Evolutionary conservation across 2,888 invertebrate genomes (phyloP).

Genomic region (Apomyelois bistriatella): DNA sequence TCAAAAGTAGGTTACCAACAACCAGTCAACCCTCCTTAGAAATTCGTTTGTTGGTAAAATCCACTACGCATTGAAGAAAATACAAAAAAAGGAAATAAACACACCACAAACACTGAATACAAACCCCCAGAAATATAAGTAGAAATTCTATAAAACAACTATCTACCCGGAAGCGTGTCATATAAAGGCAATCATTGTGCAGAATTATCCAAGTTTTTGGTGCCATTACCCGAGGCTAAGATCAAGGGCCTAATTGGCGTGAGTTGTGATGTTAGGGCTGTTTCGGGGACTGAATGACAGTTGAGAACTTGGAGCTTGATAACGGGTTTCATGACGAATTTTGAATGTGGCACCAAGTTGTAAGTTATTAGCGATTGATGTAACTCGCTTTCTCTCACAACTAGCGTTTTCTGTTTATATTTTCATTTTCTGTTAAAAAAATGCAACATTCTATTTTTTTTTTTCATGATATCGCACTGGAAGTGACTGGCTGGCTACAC

Average conservation of each 20-base stretch:
- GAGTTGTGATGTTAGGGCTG: slow-evolving; percentile 35
- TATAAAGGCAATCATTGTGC: slow-evolving; percentile 19
- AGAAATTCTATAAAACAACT: background rate
- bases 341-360: slow-evolving; percentile 14
- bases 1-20: too few relatives aligned
- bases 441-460: too few relatives aligned
- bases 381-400: too few relatives aligned
- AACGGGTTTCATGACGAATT: slow-evolving; percentile 41
- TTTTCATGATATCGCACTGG: too few relatives aligned
- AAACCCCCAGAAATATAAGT: background rate
- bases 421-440: too few relatives aligned
- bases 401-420: too few relatives aligned
- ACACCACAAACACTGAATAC: too few relatives aligned
- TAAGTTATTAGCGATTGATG: slow-evolving; percentile 16
- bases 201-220: slow-evolving; percentile 48
- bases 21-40: too few relatives aligned
- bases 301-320: slow-evolving; percentile 49
- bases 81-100: too few relatives aligned
- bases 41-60: too few relatives aligned
- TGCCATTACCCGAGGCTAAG: slow-evolving; percentile 29
- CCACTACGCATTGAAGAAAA: too few relatives aligned
- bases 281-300: slow-evolving; percentile 46
- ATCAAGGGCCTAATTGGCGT: slow-evolving; percentile 40
- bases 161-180: slow-evolving; percentile 11
- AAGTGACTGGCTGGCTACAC: too few relatives aligned